Evolutionary conservation across 2,888 invertebrate genomes (phyloP).

Genomic region (Julus scanicus): DNA sequence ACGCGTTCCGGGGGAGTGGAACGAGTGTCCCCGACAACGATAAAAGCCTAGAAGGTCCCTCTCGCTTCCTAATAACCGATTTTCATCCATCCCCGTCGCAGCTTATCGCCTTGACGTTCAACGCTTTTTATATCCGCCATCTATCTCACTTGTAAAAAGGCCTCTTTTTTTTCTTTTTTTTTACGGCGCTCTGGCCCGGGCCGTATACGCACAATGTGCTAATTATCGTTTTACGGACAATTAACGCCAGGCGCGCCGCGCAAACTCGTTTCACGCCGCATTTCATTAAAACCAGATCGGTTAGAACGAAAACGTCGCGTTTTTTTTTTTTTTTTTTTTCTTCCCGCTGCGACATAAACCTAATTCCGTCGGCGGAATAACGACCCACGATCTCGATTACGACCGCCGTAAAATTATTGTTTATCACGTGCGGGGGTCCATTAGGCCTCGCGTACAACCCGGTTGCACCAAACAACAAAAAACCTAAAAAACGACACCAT

Average conservation of each 20-base stretch:
- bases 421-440: neutral
- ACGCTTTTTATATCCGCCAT: neutral
- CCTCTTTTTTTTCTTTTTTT: neutral
- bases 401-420: constrained; percentile 28
- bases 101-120: neutral
- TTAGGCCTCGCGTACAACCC: neutral
- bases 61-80: neutral
- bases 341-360: neutral
- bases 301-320: neutral
- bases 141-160: neutral
- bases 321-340: neutral
- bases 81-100: neutral
- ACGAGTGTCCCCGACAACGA: neutral
- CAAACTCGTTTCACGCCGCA: neutral
- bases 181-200: neutral
- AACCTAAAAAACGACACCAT: neutral
- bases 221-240: constrained; percentile 33
- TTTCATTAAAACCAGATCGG: neutral
- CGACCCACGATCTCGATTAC: constrained; percentile 27
- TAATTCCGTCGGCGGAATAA: neutral
- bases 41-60: neutral
- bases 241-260: constrained; percentile 7
- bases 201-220: neutral
- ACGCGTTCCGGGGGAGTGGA: neutral
- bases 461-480: neutral